Evolutionary conservation across 2,888 invertebrate species (phyloP).

Genomic region (Liopterus haemorrhoidalis): DNA sequence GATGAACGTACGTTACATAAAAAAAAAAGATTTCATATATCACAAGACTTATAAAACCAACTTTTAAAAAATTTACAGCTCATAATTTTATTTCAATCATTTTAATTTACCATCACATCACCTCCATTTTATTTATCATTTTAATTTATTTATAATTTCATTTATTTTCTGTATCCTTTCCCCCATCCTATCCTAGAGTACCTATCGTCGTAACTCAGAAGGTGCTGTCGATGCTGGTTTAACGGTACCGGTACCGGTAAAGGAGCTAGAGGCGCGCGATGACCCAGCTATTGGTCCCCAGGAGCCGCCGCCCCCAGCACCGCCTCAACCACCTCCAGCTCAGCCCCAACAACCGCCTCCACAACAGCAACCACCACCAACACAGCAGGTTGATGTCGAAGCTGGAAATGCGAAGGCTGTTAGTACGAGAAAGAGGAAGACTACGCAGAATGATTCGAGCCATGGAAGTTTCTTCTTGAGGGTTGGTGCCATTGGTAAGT

Average conservation of each 20-base stretch:
- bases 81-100: too few relatives aligned
- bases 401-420: conserved; percentile 57
- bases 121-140: conserved; percentile 22
- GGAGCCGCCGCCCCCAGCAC: conserved; percentile 31
- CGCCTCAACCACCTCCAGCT: conserved; percentile 45
- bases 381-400: conserved; percentile 65
- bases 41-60: too few relatives aligned
- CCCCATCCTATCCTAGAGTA: conserved; percentile 41
- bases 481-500: conserved; percentile 85
- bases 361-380: conserved; percentile 48
- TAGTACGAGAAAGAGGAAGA: conserved; percentile 71
- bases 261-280: conserved; percentile 44
- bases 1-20: too few relatives aligned
- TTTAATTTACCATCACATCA: conserved; percentile 27
- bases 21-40: too few relatives aligned
- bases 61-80: too few relatives aligned
- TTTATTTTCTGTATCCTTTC: conserved; percentile 38
- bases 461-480: conserved; percentile 90
- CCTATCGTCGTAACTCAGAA: conserved; percentile 48
- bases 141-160: conserved; percentile 21
- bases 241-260: conserved; percentile 45
- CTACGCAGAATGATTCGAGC: conserved; percentile 83
- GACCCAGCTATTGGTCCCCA: conserved; percentile 40
- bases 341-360: conserved; percentile 63
- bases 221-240: conserved; percentile 47